These are phyloP conservation scores for Tuberolachnus salignus DNA, from an alignment of 2,888 invertebrate species.

Conservation along the genomic window DNA sequence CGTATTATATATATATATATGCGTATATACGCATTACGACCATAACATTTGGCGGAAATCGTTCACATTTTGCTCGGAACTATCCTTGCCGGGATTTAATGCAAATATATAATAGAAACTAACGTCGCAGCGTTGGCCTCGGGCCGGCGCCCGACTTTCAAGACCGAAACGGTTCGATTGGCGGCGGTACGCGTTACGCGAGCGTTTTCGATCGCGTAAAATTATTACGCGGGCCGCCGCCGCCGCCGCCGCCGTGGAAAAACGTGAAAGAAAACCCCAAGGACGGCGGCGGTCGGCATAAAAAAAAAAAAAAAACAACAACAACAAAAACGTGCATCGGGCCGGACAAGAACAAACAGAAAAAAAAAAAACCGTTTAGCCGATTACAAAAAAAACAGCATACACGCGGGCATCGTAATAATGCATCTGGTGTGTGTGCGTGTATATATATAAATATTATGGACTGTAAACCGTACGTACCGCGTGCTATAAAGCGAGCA, in stretches of 20 bases:
- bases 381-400: slow-evolving; percentile 1
- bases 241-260: background rate
- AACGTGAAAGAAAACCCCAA: slow-evolving; percentile 13
- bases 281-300: background rate
- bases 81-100: background rate
- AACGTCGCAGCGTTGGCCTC: background rate
- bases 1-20: too few relatives aligned
- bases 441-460: background rate
- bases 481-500: background rate
- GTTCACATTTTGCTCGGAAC: background rate
- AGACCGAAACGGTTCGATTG: slow-evolving; percentile 42
- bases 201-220: slow-evolving; percentile 6
- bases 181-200: slow-evolving; percentile 7
- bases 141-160: slow-evolving; percentile 10
- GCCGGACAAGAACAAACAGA: slow-evolving; percentile 8
- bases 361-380: slow-evolving; percentile 8
- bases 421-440: too few relatives aligned
- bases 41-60: too few relatives aligned
- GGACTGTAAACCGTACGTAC: too few relatives aligned
- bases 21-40: too few relatives aligned
- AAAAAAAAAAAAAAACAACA: background rate
- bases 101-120: slow-evolving; percentile 1
- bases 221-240: background rate
- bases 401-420: slow-evolving; percentile 1
- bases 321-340: background rate